Base-by-base conservation (phyloP, 2,797 vertebrate species). In the Cirrhinus mrigala region DNA sequence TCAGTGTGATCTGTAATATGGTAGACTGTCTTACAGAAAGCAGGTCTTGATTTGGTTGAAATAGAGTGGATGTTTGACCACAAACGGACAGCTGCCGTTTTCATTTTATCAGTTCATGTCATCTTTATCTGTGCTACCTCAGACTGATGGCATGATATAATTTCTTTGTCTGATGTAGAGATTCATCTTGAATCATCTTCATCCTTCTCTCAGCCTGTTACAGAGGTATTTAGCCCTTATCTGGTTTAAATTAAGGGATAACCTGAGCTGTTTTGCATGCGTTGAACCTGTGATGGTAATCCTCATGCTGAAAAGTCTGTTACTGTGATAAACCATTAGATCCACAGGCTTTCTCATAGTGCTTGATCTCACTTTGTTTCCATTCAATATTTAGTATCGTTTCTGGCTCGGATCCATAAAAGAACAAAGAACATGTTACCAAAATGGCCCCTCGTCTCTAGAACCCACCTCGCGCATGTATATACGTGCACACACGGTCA, bases 111-210 rank as follows among this genome's bases (percentile, higher is more conserved):
- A 79, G 77, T 29, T 64, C 16, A 48, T 44, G 37, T 60, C 16
- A 1, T 29, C 2, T 10, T 20, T 58, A n/a, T 77, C 29, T 77
- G 20, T 58, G 18, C 40, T 48, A 8, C 60, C 6, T 90, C 90
- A 88, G 86, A 89, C 85, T 90, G 91, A 89, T 92, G 91, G 87
- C 90, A 83, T 85, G 82, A 60, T 10, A 20, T 75, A 88, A 84
- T 88, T 90, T 89, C 87, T 71, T 58, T 50, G 58, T 87, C 18
- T 64, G 24, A 44, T 62, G 20, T 76, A 46, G 58, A 60, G n/a
- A 73, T 52, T 68, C 71, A 20, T 62, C 52, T 52, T 50, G 20
- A 70, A 27, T 68, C 71, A 14, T 62, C 52, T 52, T 50, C 14
- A 70, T 20, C 14, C n/a, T 27, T 68, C 40, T 20, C 40, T 62